A percentile compares a stretch with the other conserved stretches of the same genome.
Conservation (phyloP, 2,113 vertebrate species). For the Bubo scandiacus region DNA sequence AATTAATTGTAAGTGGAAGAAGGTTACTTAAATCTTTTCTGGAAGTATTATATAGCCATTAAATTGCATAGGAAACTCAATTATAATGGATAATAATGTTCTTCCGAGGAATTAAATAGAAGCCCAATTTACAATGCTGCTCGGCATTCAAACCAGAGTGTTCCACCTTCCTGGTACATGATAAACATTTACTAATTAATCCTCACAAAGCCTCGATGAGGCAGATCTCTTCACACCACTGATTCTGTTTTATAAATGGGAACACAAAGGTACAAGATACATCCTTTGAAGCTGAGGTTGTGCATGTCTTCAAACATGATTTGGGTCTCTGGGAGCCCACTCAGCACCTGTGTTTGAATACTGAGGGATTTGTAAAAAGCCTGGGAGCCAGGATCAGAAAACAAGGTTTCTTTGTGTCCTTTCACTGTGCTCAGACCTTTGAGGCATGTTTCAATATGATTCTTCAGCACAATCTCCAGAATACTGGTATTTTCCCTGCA, state of each 20-base stretch:
- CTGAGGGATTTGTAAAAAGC: not conserved
- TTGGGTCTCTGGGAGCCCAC: not conserved
- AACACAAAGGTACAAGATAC: conserved; percentile 15
- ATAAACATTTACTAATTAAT: conserved; percentile 58
- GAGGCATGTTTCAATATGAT: not conserved
- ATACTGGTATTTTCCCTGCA: not conserved
- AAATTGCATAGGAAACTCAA: conserved; percentile 21
- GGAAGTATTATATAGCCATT: not conserved
- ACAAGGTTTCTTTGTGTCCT: not conserved
- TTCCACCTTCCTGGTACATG: conserved; percentile 7
- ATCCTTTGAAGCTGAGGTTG: not conserved
- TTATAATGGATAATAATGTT: conserved; percentile 26
- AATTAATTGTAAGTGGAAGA: conserved; percentile 39
- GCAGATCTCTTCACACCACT: conserved; percentile 36
- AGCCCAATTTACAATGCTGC: not conserved
- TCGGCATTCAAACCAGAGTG: not conserved
- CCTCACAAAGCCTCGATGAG: not conserved
- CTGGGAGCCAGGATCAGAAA: not conserved
- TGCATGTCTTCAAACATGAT: not conserved
- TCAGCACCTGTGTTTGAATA: not conserved
- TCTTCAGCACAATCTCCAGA: not conserved
- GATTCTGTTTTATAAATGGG: not conserved
- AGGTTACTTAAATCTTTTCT: conserved; percentile 50
- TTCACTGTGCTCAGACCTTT: not conserved
- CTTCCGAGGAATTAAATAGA: conserved; percentile 26